Evolutionary conservation across 2,113 vertebrate genomes (phyloP), one percentile per base, ranked within the genome.

Genomic region (Sander vitreus): DNA sequence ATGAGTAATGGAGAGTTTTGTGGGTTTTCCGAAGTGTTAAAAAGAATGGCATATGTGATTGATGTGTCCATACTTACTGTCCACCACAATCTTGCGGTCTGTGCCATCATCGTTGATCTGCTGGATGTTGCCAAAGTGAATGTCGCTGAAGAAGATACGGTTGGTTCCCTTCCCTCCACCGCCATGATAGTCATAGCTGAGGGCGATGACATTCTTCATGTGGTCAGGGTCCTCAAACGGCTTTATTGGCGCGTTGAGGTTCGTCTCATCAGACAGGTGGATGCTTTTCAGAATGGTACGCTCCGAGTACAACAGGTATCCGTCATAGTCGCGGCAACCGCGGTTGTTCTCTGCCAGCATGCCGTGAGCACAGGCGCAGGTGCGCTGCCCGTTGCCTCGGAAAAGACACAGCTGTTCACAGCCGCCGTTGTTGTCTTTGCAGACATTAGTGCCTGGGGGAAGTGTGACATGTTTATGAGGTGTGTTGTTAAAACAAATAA

Each of bases 121-220:
- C 91, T 99, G 98, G 91, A 99, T 99, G 95, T 99, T 99, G 64
- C 98, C 98, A 0, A 99, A 99, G 95, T 99, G 98, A 91, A 99
- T 99, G 89, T 99, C 98, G 0, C 98, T 99, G 94, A 97, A 99
- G 95, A 99, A 99, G 76, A 99, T 96, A 80, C 98, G 97, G 80
- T 98, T 98, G 51, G 96, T 94, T 39, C 96, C 97, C 3, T 96
- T 97, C 15, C 94, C 94, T 76, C 96, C 94, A 0, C 96, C 95
- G 0, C 96, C 95, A 13, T 96, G 96, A 85, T 98, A 99, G 94
- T 99, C 97, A 0, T 98, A 99, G 78, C 96, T 97, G 88, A 99
- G 90, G 1, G 98, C 98, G 0, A 99, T 99, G 85, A 99, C 98
- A 0, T 99, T 99, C 93, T 98, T 99, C 98, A 99, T 99, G 95